These are phyloP conservation scores for Anisognathus igniventris DNA, from an alignment of 2,797 vertebrate genomes.

Conservation along the genomic window DNA sequence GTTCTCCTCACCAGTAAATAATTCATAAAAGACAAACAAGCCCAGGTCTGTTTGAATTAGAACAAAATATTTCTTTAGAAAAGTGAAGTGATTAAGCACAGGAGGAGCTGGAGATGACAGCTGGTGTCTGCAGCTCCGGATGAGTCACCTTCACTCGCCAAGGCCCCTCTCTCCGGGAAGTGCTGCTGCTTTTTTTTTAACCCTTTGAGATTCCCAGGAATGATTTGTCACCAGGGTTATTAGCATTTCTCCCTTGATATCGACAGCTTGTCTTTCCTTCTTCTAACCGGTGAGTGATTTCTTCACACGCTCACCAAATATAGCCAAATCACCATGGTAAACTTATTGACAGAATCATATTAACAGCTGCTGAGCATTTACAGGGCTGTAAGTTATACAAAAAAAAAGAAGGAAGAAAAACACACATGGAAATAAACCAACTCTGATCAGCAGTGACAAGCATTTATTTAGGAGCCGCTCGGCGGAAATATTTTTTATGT, in stretches of 20 bases:
- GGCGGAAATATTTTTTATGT: conserved; percentile 70
- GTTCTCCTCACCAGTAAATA: conserved; percentile 62
- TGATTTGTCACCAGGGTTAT: conserved; percentile 84
- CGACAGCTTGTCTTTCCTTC: conserved; percentile 83
- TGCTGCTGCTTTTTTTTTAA: conserved; percentile 63
- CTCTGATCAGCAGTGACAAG: conserved; percentile 74
- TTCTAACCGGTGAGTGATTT: conserved; percentile 85
- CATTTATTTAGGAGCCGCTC: conserved; percentile 75
- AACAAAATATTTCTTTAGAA: conserved; percentile 64
- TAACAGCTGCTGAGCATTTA: conserved; percentile 82
- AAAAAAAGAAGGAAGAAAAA: conserved; percentile 64
- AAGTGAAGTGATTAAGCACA: conserved; percentile 62
- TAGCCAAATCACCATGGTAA: conserved; percentile 83
- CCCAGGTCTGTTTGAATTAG: conserved; percentile 53
- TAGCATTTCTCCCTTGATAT: conserved; percentile 89
- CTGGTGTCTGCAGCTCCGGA: conserved; percentile 65
- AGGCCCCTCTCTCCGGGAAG: conserved; percentile 63
- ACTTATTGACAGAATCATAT: conserved; percentile 88
- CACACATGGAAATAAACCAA: conserved; percentile 74
- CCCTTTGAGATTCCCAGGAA: conserved; percentile 77
- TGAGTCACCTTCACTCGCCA: conserved; percentile 68
- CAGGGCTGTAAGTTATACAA: conserved; percentile 76
- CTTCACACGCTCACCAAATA: conserved; percentile 81
- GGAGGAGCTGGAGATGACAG: conserved; percentile 65
- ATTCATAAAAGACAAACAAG: conserved; percentile 64